phyloP scores from a whole-genome alignment of 1,140 invertebrate species.

The Camponotus floridanus region DNA sequence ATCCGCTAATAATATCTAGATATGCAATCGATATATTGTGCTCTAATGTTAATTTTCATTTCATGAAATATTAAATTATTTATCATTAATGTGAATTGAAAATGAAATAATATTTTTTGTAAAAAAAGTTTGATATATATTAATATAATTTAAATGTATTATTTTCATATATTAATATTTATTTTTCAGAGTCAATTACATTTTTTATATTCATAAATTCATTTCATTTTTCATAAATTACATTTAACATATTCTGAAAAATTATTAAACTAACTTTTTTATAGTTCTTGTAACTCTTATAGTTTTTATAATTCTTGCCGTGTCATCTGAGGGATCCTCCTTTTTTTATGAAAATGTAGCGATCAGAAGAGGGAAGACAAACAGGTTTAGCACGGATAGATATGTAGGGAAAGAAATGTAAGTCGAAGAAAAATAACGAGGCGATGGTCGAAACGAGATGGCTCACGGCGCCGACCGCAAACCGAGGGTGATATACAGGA shows the following conservation, averaged over 20 bases:
- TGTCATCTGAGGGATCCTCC: neutral
- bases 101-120: neutral
- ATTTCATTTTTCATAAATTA: too few relatives aligned
- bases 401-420: neutral
- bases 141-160: neutral
- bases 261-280: neutral
- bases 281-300: neutral
- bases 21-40: neutral
- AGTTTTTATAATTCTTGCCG: too few relatives aligned
- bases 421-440: conserved; percentile 61
- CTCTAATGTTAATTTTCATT: neutral
- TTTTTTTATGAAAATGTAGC: neutral
- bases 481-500: conserved; percentile 62
- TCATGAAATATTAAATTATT: neutral
- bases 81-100: neutral
- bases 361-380: neutral
- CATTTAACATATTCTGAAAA: neutral
- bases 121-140: neutral
- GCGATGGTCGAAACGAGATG: conserved; percentile 40
- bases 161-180: neutral
- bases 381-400: neutral
- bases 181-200: neutral
- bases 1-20: neutral
- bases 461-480: conserved; percentile 48
- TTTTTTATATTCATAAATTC: too few relatives aligned